Conservation (phyloP, 2,113 vertebrate species). For the Piprites chloris region DNA sequence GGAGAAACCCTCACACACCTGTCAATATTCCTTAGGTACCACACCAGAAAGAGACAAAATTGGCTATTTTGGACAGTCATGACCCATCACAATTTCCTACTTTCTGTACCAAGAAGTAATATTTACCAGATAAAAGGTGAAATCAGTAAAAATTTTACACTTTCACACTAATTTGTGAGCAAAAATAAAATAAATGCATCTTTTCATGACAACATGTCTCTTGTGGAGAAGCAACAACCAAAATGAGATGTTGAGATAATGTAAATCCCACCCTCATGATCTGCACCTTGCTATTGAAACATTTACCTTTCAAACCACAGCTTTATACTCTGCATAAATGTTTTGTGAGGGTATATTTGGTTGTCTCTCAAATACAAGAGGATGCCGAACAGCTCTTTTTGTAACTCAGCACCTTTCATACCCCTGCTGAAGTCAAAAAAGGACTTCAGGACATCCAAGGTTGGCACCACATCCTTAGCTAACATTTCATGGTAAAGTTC, state of each 20-base stretch:
- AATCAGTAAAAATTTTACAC: neutral
- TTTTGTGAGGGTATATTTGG: conserved; percentile 84
- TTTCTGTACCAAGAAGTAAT: neutral
- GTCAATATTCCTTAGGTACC: neutral
- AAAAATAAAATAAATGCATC: neutral
- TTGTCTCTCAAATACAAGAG: conserved; percentile 86
- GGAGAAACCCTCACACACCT: neutral
- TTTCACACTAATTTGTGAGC: neutral
- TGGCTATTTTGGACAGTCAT: neutral
- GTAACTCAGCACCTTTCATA: conserved; percentile 67
- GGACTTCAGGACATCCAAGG: conserved; percentile 75
- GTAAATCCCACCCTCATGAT: neutral
- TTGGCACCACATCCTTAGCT: conserved; percentile 70
- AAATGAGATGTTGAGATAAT: neutral
- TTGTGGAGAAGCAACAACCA: neutral
- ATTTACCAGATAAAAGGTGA: neutral
- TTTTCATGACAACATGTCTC: neutral
- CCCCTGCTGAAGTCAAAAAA: conserved; percentile 78
- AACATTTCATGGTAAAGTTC: conserved; percentile 82
- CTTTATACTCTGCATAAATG: conserved; percentile 81
- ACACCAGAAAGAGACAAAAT: neutral
- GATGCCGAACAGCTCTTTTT: conserved; percentile 73
- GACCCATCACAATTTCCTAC: neutral
- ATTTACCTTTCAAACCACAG: conserved; percentile 93
- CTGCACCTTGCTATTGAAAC: neutral